phyloP scores from a whole-genome alignment of 2,888 invertebrate genomes.

The Linyphia triangularis region DNA sequence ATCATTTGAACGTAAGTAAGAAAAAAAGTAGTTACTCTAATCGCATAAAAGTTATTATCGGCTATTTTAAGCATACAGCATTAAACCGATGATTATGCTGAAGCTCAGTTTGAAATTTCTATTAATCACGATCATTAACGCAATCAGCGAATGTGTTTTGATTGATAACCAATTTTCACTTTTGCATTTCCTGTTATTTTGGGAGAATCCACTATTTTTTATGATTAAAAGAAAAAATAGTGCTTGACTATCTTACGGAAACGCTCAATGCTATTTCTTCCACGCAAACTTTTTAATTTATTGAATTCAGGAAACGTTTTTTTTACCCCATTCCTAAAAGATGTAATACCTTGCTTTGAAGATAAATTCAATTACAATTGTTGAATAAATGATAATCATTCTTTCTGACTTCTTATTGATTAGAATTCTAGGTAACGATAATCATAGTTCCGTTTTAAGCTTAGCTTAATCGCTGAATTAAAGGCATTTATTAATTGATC shows the following conservation, averaged over 20 bases:
- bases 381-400: constrained; percentile 68
- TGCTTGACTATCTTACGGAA: constrained; percentile 48
- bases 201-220: constrained; percentile 15
- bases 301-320: constrained; percentile 27
- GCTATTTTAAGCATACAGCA: constrained; percentile 33
- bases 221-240: constrained; percentile 29
- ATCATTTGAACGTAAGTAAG: neutral
- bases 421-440: constrained; percentile 61
- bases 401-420: constrained; percentile 65
- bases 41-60: constrained; percentile 7
- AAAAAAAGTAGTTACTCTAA: neutral
- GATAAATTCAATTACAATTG: constrained; percentile 72
- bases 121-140: constrained; percentile 71
- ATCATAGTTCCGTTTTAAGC: constrained; percentile 64
- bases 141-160: constrained; percentile 44
- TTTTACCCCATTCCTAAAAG: constrained; percentile 7
- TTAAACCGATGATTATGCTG: constrained; percentile 51
- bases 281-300: constrained; percentile 41
- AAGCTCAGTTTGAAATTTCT: constrained; percentile 44
- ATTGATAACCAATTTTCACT: constrained; percentile 68
- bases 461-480: constrained; percentile 65
- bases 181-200: constrained; percentile 55
- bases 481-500: constrained; percentile 71
- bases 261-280: constrained; percentile 28
- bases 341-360: constrained; percentile 54